These are phyloP conservation scores for Megaustenia siamemsis DNA, from an alignment of 2,888 invertebrate genomes.

Conservation along the genomic window DNA sequence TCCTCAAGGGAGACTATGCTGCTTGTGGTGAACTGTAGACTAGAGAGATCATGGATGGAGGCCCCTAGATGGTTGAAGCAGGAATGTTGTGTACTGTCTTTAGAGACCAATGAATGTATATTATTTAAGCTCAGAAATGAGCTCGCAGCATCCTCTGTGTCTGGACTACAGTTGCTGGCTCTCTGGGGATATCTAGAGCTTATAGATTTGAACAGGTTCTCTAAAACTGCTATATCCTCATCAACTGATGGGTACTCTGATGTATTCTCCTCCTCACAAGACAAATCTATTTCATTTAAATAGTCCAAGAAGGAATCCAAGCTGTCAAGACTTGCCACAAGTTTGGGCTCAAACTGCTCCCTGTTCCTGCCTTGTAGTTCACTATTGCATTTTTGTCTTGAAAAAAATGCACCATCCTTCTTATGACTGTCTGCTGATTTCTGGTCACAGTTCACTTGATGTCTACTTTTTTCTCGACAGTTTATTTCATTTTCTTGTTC, in stretches of 20 bases:
- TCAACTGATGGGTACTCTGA: conserved; percentile 58
- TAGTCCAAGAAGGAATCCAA: conserved; percentile 70
- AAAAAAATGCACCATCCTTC: conserved; percentile 18
- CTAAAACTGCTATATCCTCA: conserved; percentile 64
- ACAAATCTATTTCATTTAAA: conserved; percentile 68
- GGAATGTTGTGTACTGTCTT: neutral
- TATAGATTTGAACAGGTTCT: conserved; percentile 38
- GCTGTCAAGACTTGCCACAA: conserved; percentile 57
- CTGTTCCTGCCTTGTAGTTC: neutral
- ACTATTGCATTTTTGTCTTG: conserved; percentile 11
- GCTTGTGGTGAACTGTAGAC: neutral
- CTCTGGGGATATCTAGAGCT: neutral
- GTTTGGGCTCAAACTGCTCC: conserved; percentile 42
- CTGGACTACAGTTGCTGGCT: neutral
- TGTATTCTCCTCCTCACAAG: conserved; percentile 59
- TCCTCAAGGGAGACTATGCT: conserved; percentile 17
- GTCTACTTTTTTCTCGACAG: neutral
- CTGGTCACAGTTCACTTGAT: conserved; percentile 6
- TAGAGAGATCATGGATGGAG: neutral
- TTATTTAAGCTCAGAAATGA: neutral
- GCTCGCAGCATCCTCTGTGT: neutral
- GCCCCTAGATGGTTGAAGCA: conserved; percentile 9
- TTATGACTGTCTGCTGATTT: neutral
- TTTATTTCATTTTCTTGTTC: conserved; percentile 4
- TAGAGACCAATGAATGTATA: conserved; percentile 14